Evolutionary conservation across 2,113 vertebrate species (phyloP).

Genomic region (Pelvicachromis taeniatus): DNA sequence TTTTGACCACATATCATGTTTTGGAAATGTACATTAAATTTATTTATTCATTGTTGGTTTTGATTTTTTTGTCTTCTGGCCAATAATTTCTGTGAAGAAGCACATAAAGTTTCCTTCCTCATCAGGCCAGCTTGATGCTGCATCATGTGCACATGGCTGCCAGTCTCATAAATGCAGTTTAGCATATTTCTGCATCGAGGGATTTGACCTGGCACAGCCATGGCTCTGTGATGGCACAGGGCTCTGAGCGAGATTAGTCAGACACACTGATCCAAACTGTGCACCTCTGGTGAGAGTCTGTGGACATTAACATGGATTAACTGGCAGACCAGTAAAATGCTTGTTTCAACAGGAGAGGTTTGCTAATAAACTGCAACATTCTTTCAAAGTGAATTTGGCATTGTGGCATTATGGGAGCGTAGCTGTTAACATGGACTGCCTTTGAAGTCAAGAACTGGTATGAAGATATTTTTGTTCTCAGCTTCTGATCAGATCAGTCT

Average conservation of each 20-base stretch:
- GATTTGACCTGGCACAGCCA: neutral
- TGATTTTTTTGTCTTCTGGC: neutral
- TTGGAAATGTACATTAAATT: neutral
- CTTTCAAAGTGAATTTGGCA: neutral
- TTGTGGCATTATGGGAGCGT: neutral
- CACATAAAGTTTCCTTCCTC: neutral
- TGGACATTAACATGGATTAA: conserved; percentile 11
- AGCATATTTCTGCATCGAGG: neutral
- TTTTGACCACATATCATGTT: neutral
- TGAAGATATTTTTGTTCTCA: neutral
- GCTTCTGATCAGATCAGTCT: neutral
- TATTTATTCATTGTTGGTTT: neutral
- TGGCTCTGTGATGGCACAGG: conserved; percentile 22
- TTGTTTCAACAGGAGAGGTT: neutral
- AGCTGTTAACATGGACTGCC: neutral
- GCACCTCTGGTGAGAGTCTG: conserved; percentile 4
- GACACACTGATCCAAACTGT: conserved; percentile 28
- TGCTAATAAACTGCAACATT: neutral
- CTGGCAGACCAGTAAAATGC: neutral
- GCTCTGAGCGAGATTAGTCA: conserved; percentile 29
- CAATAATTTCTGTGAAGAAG: neutral
- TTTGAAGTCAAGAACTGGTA: neutral
- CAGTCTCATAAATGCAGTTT: neutral
- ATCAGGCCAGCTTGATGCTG: neutral
- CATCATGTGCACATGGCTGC: neutral